A percentile compares a stretch with the other conserved stretches of the same genome.
These are phyloP conservation scores for Drosophila merina DNA, from an alignment of 2,888 invertebrate genomes.

Conservation along the genomic window DNA sequence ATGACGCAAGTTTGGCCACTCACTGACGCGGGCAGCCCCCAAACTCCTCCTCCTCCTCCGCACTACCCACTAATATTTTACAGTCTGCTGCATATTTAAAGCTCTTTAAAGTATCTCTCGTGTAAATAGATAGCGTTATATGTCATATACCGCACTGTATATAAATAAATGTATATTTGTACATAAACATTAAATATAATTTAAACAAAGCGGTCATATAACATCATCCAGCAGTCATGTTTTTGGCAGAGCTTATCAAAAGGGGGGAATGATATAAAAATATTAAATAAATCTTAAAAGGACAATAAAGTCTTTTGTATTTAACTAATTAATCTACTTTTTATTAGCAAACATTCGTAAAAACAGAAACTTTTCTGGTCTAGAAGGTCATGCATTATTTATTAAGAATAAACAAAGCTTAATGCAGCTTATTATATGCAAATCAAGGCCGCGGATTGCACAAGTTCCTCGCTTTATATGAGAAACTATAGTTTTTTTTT, in stretches of 20 bases:
- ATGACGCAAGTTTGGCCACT: slow-evolving; percentile 40
- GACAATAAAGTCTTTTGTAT: too few species aligned
- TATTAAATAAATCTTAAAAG: neutral
- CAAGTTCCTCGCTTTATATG: slow-evolving; percentile 31
- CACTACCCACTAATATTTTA: slow-evolving; percentile 20
- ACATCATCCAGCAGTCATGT: slow-evolving; percentile 3
- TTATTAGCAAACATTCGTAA: neutral
- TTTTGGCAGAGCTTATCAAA: slow-evolving; percentile 8
- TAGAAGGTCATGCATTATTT: slow-evolving; percentile 62
- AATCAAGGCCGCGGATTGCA: slow-evolving; percentile 55
- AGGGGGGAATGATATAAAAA: slow-evolving; percentile 8
- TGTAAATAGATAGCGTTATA: neutral
- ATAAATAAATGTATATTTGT: neutral
- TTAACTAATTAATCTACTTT: too few species aligned
- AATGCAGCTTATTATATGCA: slow-evolving; percentile 31
- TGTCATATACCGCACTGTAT: neutral
- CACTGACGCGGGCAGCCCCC: slow-evolving; percentile 16
- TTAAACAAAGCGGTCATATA: slow-evolving; percentile 1
- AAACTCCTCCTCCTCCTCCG: slow-evolving; percentile 35
- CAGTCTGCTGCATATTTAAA: slow-evolving; percentile 58
- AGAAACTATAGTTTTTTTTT: slow-evolving; percentile 24
- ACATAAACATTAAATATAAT: neutral
- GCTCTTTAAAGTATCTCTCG: slow-evolving; percentile 40
- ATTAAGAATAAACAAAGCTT: slow-evolving; percentile 49
- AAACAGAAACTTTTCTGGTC: slow-evolving; percentile 12